Conservation (phyloP, 2,888 invertebrate genomes). For the Chalcis sispes region DNA sequence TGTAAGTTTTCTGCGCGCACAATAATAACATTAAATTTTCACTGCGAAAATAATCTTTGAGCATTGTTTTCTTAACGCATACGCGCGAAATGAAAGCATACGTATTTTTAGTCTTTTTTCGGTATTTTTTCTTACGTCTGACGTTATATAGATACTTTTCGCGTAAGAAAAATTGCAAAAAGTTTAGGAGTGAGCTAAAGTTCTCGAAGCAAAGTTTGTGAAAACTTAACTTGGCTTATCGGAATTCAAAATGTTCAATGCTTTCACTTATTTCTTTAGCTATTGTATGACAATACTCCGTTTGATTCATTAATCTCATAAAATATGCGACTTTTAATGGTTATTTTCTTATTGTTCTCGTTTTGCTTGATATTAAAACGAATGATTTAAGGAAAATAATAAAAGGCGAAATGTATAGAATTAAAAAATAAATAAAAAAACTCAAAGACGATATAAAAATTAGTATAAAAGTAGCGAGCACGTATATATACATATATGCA, state of each 20-base stretch:
- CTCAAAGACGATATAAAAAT: too few species aligned
- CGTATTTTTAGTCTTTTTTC: slow-evolving; percentile 11
- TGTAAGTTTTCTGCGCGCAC: slow-evolving; percentile 9
- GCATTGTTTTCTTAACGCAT: neutral
- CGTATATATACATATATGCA: too few species aligned
- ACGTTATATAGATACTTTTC: neutral
- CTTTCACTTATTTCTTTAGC: slow-evolving; percentile 1
- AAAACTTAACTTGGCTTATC: slow-evolving; percentile 24
- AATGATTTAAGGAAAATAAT: neutral
- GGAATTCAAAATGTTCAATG: slow-evolving; percentile 33
- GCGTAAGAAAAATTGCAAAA: slow-evolving; percentile 18
- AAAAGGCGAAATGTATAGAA: neutral
- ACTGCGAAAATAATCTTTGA: too few species aligned
- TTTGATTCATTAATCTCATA: slow-evolving; percentile 11
- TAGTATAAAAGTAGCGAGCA: too few species aligned
- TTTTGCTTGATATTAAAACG: neutral
- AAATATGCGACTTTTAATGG: slow-evolving; percentile 18
- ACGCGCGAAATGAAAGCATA: neutral
- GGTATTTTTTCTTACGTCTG: neutral
- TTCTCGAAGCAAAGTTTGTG: neutral
- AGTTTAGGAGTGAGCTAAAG: neutral
- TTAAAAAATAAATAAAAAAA: too few species aligned
- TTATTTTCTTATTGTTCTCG: neutral
- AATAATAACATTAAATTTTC: slow-evolving; percentile 24
- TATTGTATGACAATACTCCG: slow-evolving; percentile 6